Conservation (phyloP, 2,113 vertebrate species). For the Mola mola region DNA sequence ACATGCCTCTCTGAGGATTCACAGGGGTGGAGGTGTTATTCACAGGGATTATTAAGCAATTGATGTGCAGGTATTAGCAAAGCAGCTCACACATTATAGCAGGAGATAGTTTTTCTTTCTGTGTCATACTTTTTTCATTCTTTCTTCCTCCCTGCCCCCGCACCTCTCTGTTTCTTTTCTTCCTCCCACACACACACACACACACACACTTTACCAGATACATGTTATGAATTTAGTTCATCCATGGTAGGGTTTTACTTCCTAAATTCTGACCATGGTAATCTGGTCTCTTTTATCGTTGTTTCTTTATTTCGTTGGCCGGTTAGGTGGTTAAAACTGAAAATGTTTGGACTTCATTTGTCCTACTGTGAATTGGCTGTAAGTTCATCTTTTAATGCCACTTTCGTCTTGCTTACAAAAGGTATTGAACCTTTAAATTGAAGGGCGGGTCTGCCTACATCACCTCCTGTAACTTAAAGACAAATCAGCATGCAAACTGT, state of each 20-base stretch:
- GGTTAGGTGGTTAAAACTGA: constrained; percentile 14
- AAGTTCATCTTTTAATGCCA: too few relatives aligned
- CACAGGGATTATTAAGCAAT: constrained; percentile 59
- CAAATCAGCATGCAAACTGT: too few relatives aligned
- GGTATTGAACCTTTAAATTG: too few relatives aligned
- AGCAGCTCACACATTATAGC: constrained; percentile 24
- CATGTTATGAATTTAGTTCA: constrained; percentile 56
- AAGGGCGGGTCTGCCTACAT: too few relatives aligned
- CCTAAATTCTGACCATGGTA: too few relatives aligned
- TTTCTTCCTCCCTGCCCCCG: constrained; percentile 58
- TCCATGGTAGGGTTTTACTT: too few relatives aligned
- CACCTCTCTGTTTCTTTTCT: constrained; percentile 54
- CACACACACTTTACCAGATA: constrained; percentile 57
- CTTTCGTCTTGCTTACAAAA: too few relatives aligned
- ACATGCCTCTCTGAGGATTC: constrained; percentile 20
- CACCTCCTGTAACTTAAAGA: too few relatives aligned
- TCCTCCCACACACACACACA: constrained; percentile 19
- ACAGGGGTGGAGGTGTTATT: constrained; percentile 54
- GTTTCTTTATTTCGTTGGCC: background rate
- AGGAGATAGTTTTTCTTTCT: constrained; percentile 71
- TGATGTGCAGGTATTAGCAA: constrained; percentile 46
- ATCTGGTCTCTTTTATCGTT: too few relatives aligned
- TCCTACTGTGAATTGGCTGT: too few relatives aligned
- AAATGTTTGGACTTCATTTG: too few relatives aligned
- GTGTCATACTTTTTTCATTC: constrained; percentile 71